Evolutionary conservation across 2,888 invertebrate genomes (phyloP).

Genomic region (Drosophila villosipedis): DNA sequence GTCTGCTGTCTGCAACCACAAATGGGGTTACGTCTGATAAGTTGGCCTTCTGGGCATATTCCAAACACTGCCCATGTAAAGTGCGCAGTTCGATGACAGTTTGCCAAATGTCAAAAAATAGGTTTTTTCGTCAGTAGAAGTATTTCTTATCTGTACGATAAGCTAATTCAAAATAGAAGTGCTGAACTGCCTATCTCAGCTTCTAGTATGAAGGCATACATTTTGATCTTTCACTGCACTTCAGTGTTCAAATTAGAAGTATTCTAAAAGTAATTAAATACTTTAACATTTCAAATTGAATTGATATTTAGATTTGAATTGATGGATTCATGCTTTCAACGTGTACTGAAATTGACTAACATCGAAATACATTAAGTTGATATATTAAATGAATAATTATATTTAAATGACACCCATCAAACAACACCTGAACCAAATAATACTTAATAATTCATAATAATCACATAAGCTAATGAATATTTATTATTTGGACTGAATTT

Average conservation of each 20-base stretch:
- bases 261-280: not conserved
- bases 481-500: not conserved
- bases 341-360: not conserved
- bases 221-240: not conserved
- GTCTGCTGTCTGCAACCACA: slow-evolving; percentile 25
- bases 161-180: not conserved
- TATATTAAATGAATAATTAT: not conserved
- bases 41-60: slow-evolving; percentile 44
- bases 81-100: slow-evolving; percentile 56
- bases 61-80: slow-evolving; percentile 24
- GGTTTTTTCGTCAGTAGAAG: not conserved
- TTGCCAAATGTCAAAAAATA: slow-evolving; percentile 3
- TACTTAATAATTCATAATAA: not conserved
- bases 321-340: too few relatives aligned
- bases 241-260: not conserved
- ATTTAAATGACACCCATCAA: not conserved
- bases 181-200: not conserved
- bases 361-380: not conserved
- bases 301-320: too few relatives aligned
- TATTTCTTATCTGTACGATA: not conserved
- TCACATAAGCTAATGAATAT: not conserved
- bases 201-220: not conserved
- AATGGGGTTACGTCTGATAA: slow-evolving; percentile 59
- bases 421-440: not conserved
- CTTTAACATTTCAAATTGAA: too few relatives aligned